Evolutionary conservation across 2,888 invertebrate species (phyloP).

Genomic region (Xestia xanthographa): DNA sequence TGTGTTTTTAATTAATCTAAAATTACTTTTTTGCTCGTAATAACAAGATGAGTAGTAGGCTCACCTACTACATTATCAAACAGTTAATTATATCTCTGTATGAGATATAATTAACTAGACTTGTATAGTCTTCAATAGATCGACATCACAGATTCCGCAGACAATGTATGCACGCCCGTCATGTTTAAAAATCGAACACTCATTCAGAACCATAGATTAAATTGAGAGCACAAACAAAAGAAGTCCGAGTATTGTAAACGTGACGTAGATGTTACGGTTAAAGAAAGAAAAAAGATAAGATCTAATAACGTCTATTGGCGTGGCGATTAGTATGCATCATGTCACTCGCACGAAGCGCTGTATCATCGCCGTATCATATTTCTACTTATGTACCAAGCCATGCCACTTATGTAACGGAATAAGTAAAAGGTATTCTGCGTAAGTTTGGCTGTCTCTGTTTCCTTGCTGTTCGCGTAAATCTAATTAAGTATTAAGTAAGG

Average conservation of each 20-base stretch:
- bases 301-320: constrained; percentile 69
- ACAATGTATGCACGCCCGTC: constrained; percentile 37
- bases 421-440: constrained; percentile 27
- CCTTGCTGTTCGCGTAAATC: constrained; percentile 24
- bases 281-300: constrained; percentile 59
- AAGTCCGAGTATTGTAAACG: constrained; percentile 35
- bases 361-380: constrained; percentile 61
- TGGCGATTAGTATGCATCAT: constrained; percentile 68
- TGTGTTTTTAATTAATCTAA: constrained; percentile 24
- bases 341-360: constrained; percentile 61
- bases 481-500: constrained; percentile 37
- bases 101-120: too few species aligned
- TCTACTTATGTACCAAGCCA: constrained; percentile 53
- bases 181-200: constrained; percentile 50
- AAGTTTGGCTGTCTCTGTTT: constrained; percentile 21
- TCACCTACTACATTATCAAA: constrained; percentile 14
- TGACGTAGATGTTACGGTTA: constrained; percentile 57
- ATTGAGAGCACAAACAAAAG: constrained; percentile 36
- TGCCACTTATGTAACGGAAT: constrained; percentile 48
- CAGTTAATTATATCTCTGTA: constrained; percentile 49
- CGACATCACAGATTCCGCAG: constrained; percentile 43
- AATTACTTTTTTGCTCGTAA: constrained; percentile 20
- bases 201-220: constrained; percentile 53
- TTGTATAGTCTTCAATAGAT: constrained; percentile 44
- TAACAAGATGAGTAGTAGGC: constrained; percentile 9